Evolutionary conservation across 2,113 vertebrate genomes (phyloP).

Genomic region (Irena cyanogastra): DNA sequence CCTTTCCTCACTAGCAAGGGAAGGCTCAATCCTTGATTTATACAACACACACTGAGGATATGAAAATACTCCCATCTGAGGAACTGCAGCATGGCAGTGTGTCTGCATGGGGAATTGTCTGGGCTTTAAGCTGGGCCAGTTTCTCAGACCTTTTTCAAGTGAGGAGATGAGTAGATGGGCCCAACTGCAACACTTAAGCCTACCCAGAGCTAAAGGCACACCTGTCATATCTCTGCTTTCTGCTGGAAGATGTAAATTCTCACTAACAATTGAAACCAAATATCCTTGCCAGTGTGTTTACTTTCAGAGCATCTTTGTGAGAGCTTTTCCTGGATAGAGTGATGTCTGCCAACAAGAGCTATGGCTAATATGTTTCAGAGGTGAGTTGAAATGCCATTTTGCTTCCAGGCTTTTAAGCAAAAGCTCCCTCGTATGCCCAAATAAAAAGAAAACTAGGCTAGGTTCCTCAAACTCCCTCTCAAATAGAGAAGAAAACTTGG

Average conservation of each 20-base stretch:
- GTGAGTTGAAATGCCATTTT: background rate
- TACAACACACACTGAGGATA: background rate
- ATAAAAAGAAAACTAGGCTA: background rate
- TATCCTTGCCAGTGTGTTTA: background rate
- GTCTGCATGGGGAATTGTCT: background rate
- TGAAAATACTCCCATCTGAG: background rate
- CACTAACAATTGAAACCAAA: background rate
- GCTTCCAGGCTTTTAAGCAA: background rate
- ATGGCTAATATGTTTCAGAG: background rate
- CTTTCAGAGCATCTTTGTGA: background rate
- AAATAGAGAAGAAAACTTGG: background rate
- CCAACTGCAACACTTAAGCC: background rate
- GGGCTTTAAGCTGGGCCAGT: background rate
- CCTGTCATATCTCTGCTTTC: background rate
- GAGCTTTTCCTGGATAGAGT: background rate
- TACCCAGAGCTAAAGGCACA: background rate
- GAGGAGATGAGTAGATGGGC: background rate
- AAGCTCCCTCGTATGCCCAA: background rate
- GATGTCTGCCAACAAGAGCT: background rate
- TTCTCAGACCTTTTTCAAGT: background rate
- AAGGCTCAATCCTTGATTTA: background rate
- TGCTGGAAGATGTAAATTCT: background rate
- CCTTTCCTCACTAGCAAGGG: background rate
- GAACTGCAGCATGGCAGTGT: background rate
- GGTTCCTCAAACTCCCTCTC: background rate